These are phyloP conservation scores for Palaemon carinicauda DNA, from an alignment of 1,140 invertebrate species.

Conservation along the genomic window DNA sequence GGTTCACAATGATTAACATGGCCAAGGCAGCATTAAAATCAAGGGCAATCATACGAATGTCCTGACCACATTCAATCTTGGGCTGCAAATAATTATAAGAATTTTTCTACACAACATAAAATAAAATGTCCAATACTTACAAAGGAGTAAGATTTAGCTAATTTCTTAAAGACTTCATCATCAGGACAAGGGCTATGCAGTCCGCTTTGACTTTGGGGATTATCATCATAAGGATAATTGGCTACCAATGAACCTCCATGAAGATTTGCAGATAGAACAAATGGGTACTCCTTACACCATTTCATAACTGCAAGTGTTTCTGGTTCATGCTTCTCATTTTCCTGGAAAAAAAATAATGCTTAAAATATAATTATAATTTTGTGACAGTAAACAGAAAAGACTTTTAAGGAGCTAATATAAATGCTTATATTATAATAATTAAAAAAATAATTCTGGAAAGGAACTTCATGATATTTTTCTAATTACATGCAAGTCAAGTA, in stretches of 20 bases:
- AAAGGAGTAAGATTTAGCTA: slow-evolving; percentile 84
- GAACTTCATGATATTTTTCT: too few species aligned
- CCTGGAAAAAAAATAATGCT: background rate
- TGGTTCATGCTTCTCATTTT: slow-evolving; percentile 74
- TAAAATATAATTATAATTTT: background rate
- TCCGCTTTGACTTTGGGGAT: slow-evolving; percentile 57
- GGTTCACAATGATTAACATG: too few species aligned
- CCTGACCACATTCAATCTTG: too few species aligned
- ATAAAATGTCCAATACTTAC: slow-evolving; percentile 66
- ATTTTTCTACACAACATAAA: background rate
- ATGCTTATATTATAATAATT: too few species aligned
- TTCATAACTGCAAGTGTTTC: slow-evolving; percentile 92
- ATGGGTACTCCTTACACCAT: slow-evolving; percentile 86
- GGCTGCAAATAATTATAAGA: too few species aligned
- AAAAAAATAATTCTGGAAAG: too few species aligned
- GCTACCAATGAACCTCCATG: slow-evolving; percentile 94
- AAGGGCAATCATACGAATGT: too few species aligned
- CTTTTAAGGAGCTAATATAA: too few species aligned
- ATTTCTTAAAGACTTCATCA: slow-evolving; percentile 81
- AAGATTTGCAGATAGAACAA: slow-evolving; percentile 95
- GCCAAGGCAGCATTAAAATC: too few species aligned
- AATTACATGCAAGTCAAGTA: too few species aligned
- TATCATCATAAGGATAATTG: slow-evolving; percentile 92
- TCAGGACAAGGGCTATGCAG: slow-evolving; percentile 76
- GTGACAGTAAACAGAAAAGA: too few species aligned